A percentile compares a stretch with the other conserved stretches of the same genome.
Conservation (phyloP, 1,140 invertebrate species). For the Danaus plexippus region DNA sequence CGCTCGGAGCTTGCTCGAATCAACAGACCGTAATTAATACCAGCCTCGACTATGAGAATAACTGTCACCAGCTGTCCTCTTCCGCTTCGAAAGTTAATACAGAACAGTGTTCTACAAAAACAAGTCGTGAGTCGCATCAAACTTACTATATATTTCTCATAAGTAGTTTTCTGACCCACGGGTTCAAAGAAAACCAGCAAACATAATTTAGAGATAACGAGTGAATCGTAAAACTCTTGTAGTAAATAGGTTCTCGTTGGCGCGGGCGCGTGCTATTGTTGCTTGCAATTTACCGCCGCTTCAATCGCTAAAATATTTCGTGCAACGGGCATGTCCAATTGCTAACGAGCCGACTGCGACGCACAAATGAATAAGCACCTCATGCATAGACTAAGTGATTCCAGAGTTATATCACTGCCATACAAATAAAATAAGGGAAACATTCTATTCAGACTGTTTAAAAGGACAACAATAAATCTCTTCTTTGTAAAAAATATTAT, state of each 20-base stretch:
- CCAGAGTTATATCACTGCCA: slow-evolving; percentile 23
- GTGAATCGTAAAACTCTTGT: slow-evolving; percentile 61
- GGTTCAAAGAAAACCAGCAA: slow-evolving; percentile 27
- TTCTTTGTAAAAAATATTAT: too few species aligned
- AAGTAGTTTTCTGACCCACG: slow-evolving; percentile 7
- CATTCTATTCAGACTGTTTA: background rate
- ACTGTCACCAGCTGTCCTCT: slow-evolving; percentile 50
- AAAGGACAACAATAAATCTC: slow-evolving; percentile 1
- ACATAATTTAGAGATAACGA: slow-evolving; percentile 63
- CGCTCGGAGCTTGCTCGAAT: slow-evolving; percentile 39
- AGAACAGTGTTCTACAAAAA: slow-evolving; percentile 41
- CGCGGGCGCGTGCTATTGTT: slow-evolving; percentile 53
- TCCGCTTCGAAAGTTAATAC: slow-evolving; percentile 46
- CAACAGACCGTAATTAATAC: slow-evolving; percentile 64
- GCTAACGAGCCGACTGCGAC: slow-evolving; percentile 68
- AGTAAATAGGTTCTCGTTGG: slow-evolving; percentile 50
- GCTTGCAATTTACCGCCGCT: slow-evolving; percentile 65
- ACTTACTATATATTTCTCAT: slow-evolving; percentile 18
- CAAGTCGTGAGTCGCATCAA: slow-evolving; percentile 13
- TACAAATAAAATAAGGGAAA: slow-evolving; percentile 13
- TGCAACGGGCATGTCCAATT: slow-evolving; percentile 69
- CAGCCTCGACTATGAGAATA: slow-evolving; percentile 48
- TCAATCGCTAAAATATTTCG: slow-evolving; percentile 71
- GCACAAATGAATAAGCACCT: slow-evolving; percentile 67
- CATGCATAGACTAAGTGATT: slow-evolving; percentile 54